Evolutionary conservation across 2,888 invertebrate genomes (phyloP).

Genomic region (Mythimna vitellina): DNA sequence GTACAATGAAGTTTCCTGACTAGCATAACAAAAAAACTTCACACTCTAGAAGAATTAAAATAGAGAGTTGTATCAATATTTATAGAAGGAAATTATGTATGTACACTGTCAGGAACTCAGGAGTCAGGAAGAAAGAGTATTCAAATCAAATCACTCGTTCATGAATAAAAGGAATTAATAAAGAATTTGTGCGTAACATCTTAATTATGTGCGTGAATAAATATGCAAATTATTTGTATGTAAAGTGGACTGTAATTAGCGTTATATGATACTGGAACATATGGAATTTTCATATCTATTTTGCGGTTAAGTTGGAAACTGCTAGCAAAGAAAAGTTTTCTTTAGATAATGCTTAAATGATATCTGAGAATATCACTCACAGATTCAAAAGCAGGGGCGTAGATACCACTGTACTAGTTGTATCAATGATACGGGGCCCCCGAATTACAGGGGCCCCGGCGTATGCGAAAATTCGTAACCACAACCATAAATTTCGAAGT

Average conservation of each 20-base stretch:
- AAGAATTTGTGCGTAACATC: slow-evolving; percentile 5
- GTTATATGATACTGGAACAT: not conserved
- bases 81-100: slow-evolving; percentile 27
- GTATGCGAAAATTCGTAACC: too few species aligned
- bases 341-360: too few species aligned
- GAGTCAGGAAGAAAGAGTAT: slow-evolving; percentile 49
- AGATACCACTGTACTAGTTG: too few species aligned
- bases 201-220: slow-evolving; percentile 1
- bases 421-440: too few species aligned
- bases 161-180: slow-evolving; percentile 45
- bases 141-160: slow-evolving; percentile 25
- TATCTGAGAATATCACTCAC: too few species aligned
- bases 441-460: too few species aligned
- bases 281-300: not conserved
- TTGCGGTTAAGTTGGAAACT: too few species aligned
- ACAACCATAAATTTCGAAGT: too few species aligned
- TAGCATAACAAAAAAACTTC: not conserved
- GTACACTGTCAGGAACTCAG: slow-evolving; percentile 26
- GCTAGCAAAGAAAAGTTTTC: too few species aligned
- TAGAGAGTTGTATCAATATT: slow-evolving; percentile 32
- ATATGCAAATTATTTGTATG: not conserved
- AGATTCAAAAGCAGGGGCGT: too few species aligned
- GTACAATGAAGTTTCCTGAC: not conserved
- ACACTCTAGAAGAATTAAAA: slow-evolving; percentile 20
- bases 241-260: slow-evolving; percentile 6